These are phyloP conservation scores for Etheostoma cragini DNA, from an alignment of 2,113 vertebrate genomes.

Conservation along the genomic window DNA sequence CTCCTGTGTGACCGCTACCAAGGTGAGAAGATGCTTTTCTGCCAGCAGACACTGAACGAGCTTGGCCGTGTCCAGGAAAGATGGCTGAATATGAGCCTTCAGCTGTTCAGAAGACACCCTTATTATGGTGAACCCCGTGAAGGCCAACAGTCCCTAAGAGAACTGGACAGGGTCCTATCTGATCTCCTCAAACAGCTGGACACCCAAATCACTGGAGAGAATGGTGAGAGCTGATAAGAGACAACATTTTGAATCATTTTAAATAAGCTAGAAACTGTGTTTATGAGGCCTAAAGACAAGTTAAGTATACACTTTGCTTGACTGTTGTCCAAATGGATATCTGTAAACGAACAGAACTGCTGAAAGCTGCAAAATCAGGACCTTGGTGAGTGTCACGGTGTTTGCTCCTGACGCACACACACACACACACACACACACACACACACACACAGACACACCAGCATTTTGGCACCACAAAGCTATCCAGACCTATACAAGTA, in stretches of 20 bases:
- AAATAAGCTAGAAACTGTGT: conserved; percentile 1
- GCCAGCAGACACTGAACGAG: conserved; percentile 79
- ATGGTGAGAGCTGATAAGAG: conserved; percentile 76
- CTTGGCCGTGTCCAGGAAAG: conserved; percentile 76
- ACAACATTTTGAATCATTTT: background rate
- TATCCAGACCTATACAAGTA: too few relatives aligned
- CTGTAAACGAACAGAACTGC: conserved; percentile 1
- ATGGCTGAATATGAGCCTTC: conserved; percentile 82
- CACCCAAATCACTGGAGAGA: conserved; percentile 80
- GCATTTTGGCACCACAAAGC: too few relatives aligned
- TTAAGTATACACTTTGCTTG: background rate
- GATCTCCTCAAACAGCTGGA: conserved; percentile 79
- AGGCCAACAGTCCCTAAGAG: conserved; percentile 66
- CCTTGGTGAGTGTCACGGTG: background rate
- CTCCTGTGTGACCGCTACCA: conserved; percentile 77
- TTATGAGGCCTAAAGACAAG: background rate
- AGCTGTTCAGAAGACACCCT: conserved; percentile 83
- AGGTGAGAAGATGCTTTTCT: conserved; percentile 78
- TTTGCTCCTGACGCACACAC: background rate
- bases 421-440: background rate
- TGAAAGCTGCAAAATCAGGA: background rate
- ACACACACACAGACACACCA: background rate
- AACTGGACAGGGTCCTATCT: conserved; percentile 65
- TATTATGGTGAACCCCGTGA: conserved; percentile 63
- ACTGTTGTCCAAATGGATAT: background rate